A percentile compares a stretch with the other conserved stretches of the same genome.
Evolutionary conservation across 2,888 invertebrate species (phyloP).

Genomic region (Yponomeuta cagnagella): DNA sequence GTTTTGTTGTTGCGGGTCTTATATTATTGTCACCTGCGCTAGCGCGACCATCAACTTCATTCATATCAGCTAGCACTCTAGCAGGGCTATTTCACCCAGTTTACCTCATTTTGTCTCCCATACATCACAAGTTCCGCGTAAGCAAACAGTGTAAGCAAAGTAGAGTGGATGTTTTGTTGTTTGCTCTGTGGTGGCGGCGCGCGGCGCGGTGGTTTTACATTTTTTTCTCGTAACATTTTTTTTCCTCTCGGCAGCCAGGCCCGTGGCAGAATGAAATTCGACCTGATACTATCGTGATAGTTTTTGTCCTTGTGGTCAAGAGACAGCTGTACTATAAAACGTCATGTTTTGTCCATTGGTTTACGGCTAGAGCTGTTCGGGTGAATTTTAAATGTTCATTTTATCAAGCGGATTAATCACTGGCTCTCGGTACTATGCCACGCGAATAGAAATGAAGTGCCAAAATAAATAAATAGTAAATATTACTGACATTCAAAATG

Average conservation of each 20-base stretch:
- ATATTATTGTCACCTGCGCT: background rate
- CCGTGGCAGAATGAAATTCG: conserved; percentile 67
- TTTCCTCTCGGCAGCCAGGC: conserved; percentile 42
- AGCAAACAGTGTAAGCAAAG: conserved; percentile 28
- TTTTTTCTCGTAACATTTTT: conserved; percentile 44
- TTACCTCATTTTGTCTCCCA: background rate
- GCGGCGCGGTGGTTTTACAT: conserved; percentile 20
- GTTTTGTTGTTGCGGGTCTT: background rate
- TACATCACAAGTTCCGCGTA: conserved; percentile 39
- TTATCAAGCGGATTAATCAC: background rate
- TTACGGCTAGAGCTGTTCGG: conserved; percentile 24
- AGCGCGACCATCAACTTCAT: background rate
- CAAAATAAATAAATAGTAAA: too few species aligned
- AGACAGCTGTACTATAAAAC: conserved; percentile 63
- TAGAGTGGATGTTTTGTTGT: conserved; percentile 35
- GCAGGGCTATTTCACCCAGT: background rate
- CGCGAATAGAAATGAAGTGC: too few species aligned
- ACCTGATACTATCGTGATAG: conserved; percentile 69
- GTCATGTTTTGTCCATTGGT: conserved; percentile 54
- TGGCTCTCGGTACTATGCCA: background rate
- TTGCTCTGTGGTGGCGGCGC: conserved; percentile 46
- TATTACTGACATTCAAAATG: too few species aligned
- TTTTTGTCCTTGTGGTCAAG: conserved; percentile 71
- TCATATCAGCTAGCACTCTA: background rate
- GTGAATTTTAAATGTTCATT: background rate